Conservation (phyloP, 2,113 vertebrate species). For the Conger conger region DNA sequence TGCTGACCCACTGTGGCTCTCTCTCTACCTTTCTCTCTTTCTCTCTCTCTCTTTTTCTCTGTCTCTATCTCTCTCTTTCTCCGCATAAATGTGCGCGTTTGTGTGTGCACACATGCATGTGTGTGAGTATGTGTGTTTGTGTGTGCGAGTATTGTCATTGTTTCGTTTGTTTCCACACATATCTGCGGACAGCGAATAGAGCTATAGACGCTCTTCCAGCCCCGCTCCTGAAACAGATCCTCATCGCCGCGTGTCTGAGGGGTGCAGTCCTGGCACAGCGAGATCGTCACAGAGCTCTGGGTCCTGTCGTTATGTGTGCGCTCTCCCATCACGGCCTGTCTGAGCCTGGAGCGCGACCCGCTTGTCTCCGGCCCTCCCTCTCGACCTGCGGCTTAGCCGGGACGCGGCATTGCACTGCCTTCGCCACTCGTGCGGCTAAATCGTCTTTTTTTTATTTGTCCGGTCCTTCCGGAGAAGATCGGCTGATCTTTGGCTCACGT, state of each 20-base stretch:
- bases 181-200: background rate
- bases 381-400: background rate
- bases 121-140: slow-evolving; percentile 14
- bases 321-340: background rate
- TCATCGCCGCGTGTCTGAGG: no score
- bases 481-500: background rate
- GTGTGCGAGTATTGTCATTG: background rate
- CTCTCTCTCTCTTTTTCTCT: no score
- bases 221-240: background rate
- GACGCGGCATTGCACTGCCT: background rate
- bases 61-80: no score
- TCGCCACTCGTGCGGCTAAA: background rate
- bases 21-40: no score
- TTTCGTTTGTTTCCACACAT: background rate
- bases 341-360: background rate
- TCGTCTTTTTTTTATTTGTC: background rate
- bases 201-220: background rate
- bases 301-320: background rate
- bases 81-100: background rate
- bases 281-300: background rate
- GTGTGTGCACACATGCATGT: slow-evolving; percentile 1
- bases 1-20: no score
- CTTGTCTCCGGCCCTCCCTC: background rate
- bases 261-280: background rate
- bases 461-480: background rate